Conservation (phyloP, 2,113 vertebrate genomes). For the Marmota monax region DNA sequence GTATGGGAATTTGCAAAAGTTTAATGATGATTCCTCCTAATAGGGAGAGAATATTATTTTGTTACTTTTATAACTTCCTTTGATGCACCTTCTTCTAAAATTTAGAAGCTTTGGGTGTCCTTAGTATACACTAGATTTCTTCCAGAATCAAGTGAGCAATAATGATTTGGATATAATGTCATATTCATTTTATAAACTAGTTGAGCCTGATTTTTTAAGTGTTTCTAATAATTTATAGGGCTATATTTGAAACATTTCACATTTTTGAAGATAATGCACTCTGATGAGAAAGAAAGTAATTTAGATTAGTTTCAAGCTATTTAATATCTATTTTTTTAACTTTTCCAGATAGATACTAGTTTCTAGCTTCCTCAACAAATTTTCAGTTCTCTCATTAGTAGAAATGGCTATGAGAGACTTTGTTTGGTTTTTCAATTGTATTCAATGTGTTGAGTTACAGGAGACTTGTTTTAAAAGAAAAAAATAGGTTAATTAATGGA, state of each 20-base stretch:
- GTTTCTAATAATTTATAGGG: background rate
- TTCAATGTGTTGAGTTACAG: constrained; percentile 33
- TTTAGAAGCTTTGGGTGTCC: constrained; percentile 3
- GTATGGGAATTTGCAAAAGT: background rate
- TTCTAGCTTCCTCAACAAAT: constrained; percentile 55
- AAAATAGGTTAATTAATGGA: constrained; percentile 50
- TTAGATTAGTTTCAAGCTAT: constrained; percentile 42
- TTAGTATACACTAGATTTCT: background rate
- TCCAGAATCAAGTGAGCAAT: constrained; percentile 4
- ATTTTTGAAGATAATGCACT: background rate
- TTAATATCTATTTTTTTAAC: background rate
- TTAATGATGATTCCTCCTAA: constrained; percentile 62
- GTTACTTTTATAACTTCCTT: background rate
- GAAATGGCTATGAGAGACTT: constrained; percentile 31
- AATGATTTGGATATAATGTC: constrained; percentile 20
- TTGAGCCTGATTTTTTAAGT: background rate
- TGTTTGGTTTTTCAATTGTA: constrained; percentile 43
- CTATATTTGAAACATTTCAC: constrained; percentile 8
- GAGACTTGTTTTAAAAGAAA: constrained; percentile 17
- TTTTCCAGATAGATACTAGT: constrained; percentile 2
- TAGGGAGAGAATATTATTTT: background rate
- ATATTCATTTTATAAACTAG: background rate
- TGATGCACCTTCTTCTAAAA: background rate
- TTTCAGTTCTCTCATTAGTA: background rate
- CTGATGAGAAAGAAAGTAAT: constrained; percentile 30